These are phyloP conservation scores for Heterodera schachtii DNA, from an alignment of 1,140 invertebrate genomes.

Conservation along the genomic window DNA sequence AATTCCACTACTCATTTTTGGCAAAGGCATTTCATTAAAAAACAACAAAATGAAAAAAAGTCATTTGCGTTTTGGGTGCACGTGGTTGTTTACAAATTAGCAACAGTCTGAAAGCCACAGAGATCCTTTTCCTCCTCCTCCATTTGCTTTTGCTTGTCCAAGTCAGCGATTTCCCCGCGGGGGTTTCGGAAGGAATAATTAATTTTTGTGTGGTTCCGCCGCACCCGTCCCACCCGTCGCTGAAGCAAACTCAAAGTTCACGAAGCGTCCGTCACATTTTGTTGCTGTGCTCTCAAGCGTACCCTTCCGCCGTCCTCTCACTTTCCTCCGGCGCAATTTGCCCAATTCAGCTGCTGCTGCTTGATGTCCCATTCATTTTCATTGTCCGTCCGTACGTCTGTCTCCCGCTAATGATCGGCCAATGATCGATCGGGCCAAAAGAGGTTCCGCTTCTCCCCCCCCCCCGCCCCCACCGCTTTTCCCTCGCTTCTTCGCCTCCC, in stretches of 20 bases:
- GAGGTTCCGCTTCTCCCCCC: neutral
- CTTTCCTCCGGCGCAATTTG: neutral
- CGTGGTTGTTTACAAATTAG: no score
- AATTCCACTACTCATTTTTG: no score
- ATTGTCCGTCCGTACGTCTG: neutral
- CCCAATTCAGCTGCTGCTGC: neutral
- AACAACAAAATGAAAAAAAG: no score
- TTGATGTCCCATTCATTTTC: neutral
- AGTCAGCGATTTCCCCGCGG: neutral
- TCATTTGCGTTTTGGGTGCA: no score
- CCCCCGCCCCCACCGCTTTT: neutral
- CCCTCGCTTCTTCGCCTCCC: no score
- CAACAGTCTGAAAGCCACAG: no score
- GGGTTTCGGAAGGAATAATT: neutral
- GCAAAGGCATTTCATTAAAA: no score
- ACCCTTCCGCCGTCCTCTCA: no score
- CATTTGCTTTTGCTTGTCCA: neutral
- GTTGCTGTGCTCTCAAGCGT: neutral
- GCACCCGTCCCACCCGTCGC: no score
- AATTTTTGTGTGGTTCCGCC: neutral
- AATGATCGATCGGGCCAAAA: neutral
- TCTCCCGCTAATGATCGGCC: neutral
- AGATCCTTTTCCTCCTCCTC: no score
- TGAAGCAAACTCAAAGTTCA: neutral
- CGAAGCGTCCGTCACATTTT: neutral